Evolutionary conservation across 2,113 vertebrate genomes (phyloP).

Genomic region (Neolamprologus variostigma): DNA sequence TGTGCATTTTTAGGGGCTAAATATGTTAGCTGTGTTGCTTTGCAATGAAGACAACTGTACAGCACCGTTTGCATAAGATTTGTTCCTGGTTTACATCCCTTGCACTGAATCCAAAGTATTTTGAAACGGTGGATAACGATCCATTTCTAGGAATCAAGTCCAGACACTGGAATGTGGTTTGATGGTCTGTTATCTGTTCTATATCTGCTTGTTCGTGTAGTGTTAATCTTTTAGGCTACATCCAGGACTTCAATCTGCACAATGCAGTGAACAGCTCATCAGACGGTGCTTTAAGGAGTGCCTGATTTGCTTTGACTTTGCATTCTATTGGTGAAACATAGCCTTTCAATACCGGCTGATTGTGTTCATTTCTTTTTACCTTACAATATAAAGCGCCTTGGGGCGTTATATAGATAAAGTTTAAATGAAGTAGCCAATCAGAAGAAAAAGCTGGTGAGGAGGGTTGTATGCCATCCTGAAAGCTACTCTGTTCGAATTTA

Average conservation of each 20-base stretch:
- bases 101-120: background rate
- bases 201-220: background rate
- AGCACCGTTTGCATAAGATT: background rate
- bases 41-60: background rate
- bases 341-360: background rate
- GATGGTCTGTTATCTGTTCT: background rate
- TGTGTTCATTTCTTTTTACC: background rate
- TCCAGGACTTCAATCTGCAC: background rate
- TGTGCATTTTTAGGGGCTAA: background rate
- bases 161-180: background rate
- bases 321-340: background rate
- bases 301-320: background rate
- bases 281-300: background rate
- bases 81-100: background rate
- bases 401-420: background rate
- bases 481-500: background rate
- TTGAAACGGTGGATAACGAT: background rate
- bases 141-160: background rate
- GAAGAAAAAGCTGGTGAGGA: background rate
- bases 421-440: background rate
- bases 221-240: background rate
- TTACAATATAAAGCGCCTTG: background rate
- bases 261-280: background rate
- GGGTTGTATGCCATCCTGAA: background rate
- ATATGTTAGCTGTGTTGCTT: background rate